These are phyloP conservation scores for Rallus crepitans DNA, from an alignment of 2,797 vertebrate species.

Conservation along the genomic window DNA sequence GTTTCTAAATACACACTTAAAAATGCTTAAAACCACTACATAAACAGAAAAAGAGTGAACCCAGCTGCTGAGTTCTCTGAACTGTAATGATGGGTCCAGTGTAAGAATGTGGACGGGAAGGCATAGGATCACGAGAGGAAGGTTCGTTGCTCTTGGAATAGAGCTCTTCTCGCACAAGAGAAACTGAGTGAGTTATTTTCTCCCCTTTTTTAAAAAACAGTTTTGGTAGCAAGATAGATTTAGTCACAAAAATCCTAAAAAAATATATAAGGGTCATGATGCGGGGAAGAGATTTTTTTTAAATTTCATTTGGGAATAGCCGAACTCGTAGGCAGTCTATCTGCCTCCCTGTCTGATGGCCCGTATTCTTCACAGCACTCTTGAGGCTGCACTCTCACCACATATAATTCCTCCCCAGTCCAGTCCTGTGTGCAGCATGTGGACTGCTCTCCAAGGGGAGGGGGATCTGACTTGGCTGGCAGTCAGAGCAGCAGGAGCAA, in stretches of 20 bases:
- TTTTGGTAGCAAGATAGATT: conserved; percentile 52
- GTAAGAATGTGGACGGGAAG: background rate
- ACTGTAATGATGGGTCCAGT: background rate
- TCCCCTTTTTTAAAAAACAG: conserved; percentile 17
- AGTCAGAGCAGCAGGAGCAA: conserved; percentile 74
- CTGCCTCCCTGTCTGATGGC: conserved; percentile 36
- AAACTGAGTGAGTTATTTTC: conserved; percentile 42
- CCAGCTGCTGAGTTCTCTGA: background rate
- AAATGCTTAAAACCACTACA: background rate
- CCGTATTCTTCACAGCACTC: conserved; percentile 30
- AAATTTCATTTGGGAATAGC: conserved; percentile 55
- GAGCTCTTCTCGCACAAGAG: background rate
- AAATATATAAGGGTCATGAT: conserved; percentile 30
- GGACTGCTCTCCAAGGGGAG: conserved; percentile 25
- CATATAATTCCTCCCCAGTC: conserved; percentile 19
- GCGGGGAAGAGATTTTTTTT: conserved; percentile 25
- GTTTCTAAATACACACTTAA: background rate
- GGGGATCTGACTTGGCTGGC: conserved; percentile 70
- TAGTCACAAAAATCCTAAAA: conserved; percentile 10
- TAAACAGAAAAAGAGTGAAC: background rate
- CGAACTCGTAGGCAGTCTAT: conserved; percentile 5
- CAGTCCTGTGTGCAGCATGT: conserved; percentile 47
- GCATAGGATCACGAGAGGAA: background rate
- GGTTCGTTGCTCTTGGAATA: background rate
- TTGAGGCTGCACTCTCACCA: conserved; percentile 42